Conservation (phyloP, 2,797 vertebrate genomes). For the Okamejei kenojei region DNA sequence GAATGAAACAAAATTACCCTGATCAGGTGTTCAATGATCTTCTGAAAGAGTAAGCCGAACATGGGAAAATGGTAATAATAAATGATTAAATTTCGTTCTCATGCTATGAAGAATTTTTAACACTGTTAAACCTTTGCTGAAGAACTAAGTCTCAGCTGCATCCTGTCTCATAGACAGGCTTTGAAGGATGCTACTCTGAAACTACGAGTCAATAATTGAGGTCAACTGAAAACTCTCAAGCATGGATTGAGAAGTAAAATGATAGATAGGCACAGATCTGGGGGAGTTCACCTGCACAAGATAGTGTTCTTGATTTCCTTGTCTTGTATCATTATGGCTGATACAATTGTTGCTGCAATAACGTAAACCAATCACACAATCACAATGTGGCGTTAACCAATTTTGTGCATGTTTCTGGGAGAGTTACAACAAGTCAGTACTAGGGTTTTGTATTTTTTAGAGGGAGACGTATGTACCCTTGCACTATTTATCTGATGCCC, state of each 20-base stretch:
- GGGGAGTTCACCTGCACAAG: not conserved
- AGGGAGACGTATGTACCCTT: too few species aligned
- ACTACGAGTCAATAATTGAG: not conserved
- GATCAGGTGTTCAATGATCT: not conserved
- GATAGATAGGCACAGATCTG: not conserved
- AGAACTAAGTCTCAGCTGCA: not conserved
- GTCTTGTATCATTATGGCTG: not conserved
- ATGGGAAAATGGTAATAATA: not conserved
- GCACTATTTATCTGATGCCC: too few species aligned
- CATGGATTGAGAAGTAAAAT: not conserved
- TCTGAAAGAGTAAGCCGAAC: not conserved
- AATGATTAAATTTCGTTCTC: not conserved
- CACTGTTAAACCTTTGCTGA: not conserved
- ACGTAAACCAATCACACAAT: too few species aligned
- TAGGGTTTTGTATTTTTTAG: too few species aligned
- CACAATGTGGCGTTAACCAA: too few species aligned
- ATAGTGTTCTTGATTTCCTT: not conserved
- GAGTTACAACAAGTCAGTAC: too few species aligned
- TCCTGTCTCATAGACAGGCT: not conserved
- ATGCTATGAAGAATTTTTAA: not conserved
- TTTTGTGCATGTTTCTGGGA: too few species aligned
- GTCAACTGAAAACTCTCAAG: not conserved
- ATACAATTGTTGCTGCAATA: too few species aligned
- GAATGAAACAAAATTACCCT: not conserved
- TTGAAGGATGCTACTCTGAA: not conserved